Evolutionary conservation across 2,113 vertebrate genomes (phyloP).

Genomic region (Baryphthengus martii): DNA sequence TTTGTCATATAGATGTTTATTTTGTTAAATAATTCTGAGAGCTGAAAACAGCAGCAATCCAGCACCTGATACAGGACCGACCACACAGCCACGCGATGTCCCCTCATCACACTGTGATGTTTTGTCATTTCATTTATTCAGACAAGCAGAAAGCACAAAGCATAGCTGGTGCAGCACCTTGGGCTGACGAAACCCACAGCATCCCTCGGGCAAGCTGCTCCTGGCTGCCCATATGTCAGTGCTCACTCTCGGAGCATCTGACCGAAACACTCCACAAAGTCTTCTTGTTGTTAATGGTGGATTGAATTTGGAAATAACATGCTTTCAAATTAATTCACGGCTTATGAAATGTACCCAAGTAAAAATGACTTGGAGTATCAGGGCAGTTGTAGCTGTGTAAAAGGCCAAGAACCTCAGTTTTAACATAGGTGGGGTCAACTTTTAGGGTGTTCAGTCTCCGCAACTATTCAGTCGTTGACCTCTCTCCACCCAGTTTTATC

Average conservation of each 20-base stretch:
- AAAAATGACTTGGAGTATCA: background rate
- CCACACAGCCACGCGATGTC: accelerated
- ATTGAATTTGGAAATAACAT: background rate
- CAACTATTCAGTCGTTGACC: background rate
- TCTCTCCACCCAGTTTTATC: background rate
- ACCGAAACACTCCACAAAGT: background rate
- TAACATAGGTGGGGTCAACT: accelerated
- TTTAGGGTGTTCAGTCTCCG: background rate
- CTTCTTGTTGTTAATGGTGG: background rate
- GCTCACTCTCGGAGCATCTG: accelerated
- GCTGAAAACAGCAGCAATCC: background rate
- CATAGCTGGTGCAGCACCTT: background rate
- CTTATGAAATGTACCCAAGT: background rate
- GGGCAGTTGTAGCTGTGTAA: background rate
- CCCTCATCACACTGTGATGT: background rate
- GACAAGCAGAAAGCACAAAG: background rate
- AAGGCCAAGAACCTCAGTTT: background rate
- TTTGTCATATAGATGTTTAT: background rate
- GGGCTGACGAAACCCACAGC: background rate
- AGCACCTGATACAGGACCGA: background rate
- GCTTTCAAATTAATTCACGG: background rate
- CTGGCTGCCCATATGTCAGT: background rate
- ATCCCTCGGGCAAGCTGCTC: background rate
- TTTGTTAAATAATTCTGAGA: background rate
- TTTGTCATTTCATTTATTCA: background rate